phyloP scores from a whole-genome alignment of 2,113 vertebrate genomes.

The Mirza zaza region DNA sequence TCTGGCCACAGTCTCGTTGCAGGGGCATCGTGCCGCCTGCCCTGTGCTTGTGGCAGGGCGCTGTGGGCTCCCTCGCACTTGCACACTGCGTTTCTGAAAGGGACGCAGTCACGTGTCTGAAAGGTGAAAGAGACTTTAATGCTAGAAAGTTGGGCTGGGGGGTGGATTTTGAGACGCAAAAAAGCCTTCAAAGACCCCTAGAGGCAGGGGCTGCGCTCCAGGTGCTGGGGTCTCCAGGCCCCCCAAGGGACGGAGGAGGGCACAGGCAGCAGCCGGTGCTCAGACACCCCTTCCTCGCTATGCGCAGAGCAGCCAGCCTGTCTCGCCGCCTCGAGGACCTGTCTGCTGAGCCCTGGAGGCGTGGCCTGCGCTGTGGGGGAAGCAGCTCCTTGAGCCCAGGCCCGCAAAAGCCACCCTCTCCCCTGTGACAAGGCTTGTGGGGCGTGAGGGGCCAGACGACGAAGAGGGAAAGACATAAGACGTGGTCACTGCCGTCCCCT shows the following conservation, averaged over 20 bases:
- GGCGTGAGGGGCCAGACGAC: fast-evolving
- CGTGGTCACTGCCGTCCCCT: neutral
- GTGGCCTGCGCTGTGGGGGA: neutral
- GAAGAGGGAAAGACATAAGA: neutral
- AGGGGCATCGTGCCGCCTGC: fast-evolving
- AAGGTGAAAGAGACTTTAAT: neutral
- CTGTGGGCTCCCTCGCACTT: fast-evolving
- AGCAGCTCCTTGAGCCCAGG: neutral
- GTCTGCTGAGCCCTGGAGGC: neutral
- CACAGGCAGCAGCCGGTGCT: fast-evolving
- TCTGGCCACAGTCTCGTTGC: neutral
- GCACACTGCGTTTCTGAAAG: neutral
- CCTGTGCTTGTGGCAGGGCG: neutral
- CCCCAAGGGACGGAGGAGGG: neutral
- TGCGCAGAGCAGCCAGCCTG: neutral
- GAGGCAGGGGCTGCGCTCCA: fast-evolving
- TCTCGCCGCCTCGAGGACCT: fast-evolving
- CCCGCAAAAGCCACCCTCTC: fast-evolving
- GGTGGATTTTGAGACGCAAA: neutral
- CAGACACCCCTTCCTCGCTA: neutral
- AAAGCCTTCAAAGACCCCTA: neutral
- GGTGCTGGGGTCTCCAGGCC: neutral
- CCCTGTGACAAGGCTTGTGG: neutral
- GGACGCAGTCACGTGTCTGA: fast-evolving
- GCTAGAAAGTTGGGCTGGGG: too few relatives aligned